Evolutionary conservation across 2,888 invertebrate species (phyloP).

Genomic region (Zeuzera pyrina): DNA sequence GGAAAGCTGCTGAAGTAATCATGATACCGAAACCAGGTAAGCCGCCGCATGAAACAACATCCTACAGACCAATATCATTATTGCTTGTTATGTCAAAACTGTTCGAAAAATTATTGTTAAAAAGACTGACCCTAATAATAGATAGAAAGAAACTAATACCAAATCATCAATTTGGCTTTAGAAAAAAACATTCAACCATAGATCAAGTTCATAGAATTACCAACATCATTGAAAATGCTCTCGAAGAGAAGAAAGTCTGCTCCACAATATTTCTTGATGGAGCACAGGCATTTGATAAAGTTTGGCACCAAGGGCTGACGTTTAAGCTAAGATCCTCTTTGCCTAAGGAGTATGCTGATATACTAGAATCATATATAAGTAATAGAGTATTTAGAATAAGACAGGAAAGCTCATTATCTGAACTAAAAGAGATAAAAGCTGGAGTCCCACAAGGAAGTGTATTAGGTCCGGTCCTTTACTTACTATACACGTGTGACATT

Average conservation of each 20-base stretch:
- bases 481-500: no score
- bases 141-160: no score
- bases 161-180: no score
- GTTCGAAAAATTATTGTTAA: no score
- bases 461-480: not conserved
- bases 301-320: slow-evolving; percentile 14
- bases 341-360: slow-evolving; percentile 2
- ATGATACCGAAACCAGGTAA: no score
- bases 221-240: no score
- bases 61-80: no score
- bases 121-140: no score
- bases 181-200: no score
- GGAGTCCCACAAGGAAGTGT: slow-evolving; percentile 1
- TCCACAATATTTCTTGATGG: slow-evolving; percentile 15
- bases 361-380: slow-evolving; percentile 10
- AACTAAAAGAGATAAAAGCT: not conserved
- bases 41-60: no score
- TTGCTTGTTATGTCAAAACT: no score
- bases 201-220: slow-evolving; percentile 5
- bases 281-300: slow-evolving; percentile 21
- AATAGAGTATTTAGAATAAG: slow-evolving; percentile 8
- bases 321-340: slow-evolving; percentile 11
- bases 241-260: slow-evolving; percentile 1
- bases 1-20: no score
- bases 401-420: not conserved